phyloP scores from a whole-genome alignment of 2,888 invertebrate genomes.

The Alcis repandata region DNA sequence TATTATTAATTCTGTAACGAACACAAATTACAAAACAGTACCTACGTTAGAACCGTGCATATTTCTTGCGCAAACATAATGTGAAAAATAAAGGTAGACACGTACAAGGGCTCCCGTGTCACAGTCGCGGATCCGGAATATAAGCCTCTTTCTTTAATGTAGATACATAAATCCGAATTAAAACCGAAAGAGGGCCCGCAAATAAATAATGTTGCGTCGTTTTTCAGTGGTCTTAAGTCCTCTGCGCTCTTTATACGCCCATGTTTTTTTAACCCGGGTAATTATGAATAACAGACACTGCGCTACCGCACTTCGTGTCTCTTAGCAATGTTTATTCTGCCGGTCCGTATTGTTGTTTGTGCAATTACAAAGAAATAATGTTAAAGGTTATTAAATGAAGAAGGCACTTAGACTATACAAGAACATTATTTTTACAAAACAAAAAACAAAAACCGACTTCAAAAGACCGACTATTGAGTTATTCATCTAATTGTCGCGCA shows the following conservation, averaged over 20 bases:
- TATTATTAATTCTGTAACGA: no score
- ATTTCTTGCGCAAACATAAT: conserved; percentile 21
- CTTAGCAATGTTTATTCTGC: conserved; percentile 49
- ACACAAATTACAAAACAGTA: no score
- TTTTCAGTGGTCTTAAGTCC: conserved; percentile 82
- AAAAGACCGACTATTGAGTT: no score
- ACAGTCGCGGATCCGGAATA: conserved; percentile 55
- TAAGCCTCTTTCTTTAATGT: conserved; percentile 79
- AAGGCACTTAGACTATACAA: no score
- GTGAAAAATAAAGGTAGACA: conserved; percentile 37
- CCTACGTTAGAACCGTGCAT: background rate
- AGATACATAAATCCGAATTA: conserved; percentile 84
- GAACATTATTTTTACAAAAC: no score
- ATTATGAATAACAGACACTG: conserved; percentile 78
- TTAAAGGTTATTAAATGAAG: background rate
- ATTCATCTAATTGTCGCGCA: no score
- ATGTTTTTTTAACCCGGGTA: conserved; percentile 77
- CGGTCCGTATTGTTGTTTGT: conserved; percentile 36
- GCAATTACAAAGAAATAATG: background rate
- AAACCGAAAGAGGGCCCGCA: conserved; percentile 75
- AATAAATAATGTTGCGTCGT: conserved; percentile 81
- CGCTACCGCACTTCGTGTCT: conserved; percentile 55
- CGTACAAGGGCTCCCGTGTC: conserved; percentile 60
- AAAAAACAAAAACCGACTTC: no score
- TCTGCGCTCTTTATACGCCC: conserved; percentile 70